These are phyloP conservation scores for Toxotes jaculatrix DNA, from an alignment of 2,113 vertebrate genomes.

Conservation along the genomic window DNA sequence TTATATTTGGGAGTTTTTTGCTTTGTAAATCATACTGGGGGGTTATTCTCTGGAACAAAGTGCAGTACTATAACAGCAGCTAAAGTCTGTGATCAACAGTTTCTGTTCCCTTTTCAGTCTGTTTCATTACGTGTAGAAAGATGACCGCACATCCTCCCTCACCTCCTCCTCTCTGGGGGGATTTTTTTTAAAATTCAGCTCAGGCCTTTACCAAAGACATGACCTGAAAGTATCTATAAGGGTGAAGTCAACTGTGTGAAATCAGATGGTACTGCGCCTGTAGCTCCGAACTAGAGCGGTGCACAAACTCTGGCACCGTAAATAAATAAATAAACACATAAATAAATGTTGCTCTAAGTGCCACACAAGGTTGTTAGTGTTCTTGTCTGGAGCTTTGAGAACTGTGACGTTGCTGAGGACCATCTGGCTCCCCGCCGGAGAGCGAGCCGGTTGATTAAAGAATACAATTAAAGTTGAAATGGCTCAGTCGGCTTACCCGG, in stretches of 20 bases:
- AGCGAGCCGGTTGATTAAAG: slow-evolving; percentile 55
- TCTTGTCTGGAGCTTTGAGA: slow-evolving; percentile 38
- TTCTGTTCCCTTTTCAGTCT: slow-evolving; percentile 26
- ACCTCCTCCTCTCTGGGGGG: not conserved
- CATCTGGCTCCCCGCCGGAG: slow-evolving; percentile 48
- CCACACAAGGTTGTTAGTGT: not conserved
- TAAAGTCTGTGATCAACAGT: not conserved
- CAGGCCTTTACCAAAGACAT: not conserved
- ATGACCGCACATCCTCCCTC: slow-evolving; percentile 5
- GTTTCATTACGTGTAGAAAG: not conserved
- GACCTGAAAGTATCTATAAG: slow-evolving; percentile 4
- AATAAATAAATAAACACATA: no score
- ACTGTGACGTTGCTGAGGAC: slow-evolving; percentile 27
- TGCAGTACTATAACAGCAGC: no score
- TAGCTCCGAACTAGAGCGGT: not conserved
- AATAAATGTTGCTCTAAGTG: not conserved
- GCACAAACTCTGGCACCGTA: not conserved
- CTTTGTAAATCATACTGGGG: not conserved
- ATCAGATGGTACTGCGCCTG: not conserved
- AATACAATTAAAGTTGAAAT: slow-evolving; percentile 63
- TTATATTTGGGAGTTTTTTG: not conserved
- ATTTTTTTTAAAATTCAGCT: not conserved
- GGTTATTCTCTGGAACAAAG: not conserved
- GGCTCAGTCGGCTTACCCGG: slow-evolving; percentile 34
- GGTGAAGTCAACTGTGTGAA: slow-evolving; percentile 28